Base-by-base conservation (phyloP, 2,888 invertebrate species). In the Cephus spinipes region DNA sequence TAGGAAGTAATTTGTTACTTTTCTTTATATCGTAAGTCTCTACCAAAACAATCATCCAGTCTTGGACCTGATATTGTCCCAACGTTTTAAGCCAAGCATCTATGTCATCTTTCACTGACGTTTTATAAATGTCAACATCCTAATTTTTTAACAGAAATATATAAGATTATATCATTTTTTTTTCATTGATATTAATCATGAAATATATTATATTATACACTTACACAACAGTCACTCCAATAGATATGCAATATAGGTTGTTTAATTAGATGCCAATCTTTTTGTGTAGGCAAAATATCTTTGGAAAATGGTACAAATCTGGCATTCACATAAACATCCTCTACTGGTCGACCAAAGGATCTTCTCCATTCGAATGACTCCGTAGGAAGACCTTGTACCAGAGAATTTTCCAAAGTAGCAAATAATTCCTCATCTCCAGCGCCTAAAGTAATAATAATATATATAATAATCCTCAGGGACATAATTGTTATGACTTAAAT, bases 1-100 rank as follows among this genome's bases (percentile, higher is more conserved):
- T 94, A 1, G 97, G 97, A 77, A 99, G 92, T 30, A 99, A 92
- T 92, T 99, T 98, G 89, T 98, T 97, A 76, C 97, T 95, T 92
- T 97, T 97, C 88, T 97, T 95, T 86, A 96, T 95, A 92, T 98
- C 98, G 91, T 97, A 96, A 76, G 96, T 97, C 92, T 98, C 98
- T 73, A 99, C 97, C 82, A 98, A 93, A 71, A 98, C 95, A 88
- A 99, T 96, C 94, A 99, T 94, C 98, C 98, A 99, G 92, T 98
- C 98, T 76, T 95, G 94, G 78, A 97, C 94, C 80, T 95, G 95
- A 87, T 95, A 94, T 79, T 94, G 94, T 83, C 94, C 94, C 83
- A 98, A 92, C 85, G 95, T 94, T 87, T 96, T 96, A 77, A 97
- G 92, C 99, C 99, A 99, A 84, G 93, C 92, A 89, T 97, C 96